Evolutionary conservation across 1,140 invertebrate species (phyloP).

Genomic region (Drosophila bocqueti): DNA sequence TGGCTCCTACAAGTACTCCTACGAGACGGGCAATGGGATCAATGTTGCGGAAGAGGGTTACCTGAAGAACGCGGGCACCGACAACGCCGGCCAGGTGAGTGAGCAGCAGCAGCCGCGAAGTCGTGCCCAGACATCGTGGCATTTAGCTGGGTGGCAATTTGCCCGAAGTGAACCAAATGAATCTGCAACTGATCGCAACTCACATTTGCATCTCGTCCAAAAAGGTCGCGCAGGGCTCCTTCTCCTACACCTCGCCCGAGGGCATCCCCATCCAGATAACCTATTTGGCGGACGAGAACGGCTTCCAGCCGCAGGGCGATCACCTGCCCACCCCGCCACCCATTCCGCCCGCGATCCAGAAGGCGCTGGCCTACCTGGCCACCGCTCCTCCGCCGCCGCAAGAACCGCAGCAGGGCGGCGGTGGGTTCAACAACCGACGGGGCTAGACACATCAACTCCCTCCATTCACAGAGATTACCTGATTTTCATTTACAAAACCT

Average conservation of each 20-base stretch:
- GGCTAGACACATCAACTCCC: conserved; percentile 30
- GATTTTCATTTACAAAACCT: conserved; percentile 33
- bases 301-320: conserved; percentile 88
- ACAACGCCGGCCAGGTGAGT: conserved; percentile 86
- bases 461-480: conserved; percentile 10
- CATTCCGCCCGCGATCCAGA: conserved; percentile 88
- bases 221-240: conserved; percentile 88
- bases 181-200: conserved; percentile 24
- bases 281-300: conserved; percentile 92
- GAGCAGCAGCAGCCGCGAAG: neutral
- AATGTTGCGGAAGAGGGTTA: conserved; percentile 88
- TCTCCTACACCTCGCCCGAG: conserved; percentile 91
- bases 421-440: conserved; percentile 51
- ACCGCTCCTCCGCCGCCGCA: conserved; percentile 85
- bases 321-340: conserved; percentile 90
- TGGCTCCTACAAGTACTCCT: conserved; percentile 89
- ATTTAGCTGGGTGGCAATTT: conserved; percentile 45
- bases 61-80: conserved; percentile 88
- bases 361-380: conserved; percentile 88
- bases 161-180: conserved; percentile 9
- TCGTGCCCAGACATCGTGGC: conserved; percentile 44
- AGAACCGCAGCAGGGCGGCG: conserved; percentile 48
- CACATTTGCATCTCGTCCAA: conserved; percentile 26
- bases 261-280: conserved; percentile 89
- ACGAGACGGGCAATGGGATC: conserved; percentile 89